Conservation (phyloP, 2,888 invertebrate species). For the Caenorhabditis imperialis region DNA sequence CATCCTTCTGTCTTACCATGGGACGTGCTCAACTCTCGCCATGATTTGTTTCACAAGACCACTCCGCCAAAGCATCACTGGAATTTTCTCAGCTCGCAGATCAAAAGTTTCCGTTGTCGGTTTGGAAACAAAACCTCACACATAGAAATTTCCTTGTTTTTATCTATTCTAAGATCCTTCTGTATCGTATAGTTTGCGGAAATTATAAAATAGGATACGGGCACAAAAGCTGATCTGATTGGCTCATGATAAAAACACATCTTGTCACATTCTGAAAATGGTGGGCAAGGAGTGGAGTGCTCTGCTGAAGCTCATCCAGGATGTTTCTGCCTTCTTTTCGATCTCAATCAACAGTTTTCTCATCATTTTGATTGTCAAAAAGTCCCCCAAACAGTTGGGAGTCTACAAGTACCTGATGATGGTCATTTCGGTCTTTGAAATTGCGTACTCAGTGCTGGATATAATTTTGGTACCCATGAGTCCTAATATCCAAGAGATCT, state of each 20-base stretch:
- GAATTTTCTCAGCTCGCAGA: no score
- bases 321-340: conserved; percentile 12
- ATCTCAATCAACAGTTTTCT: conserved; percentile 16
- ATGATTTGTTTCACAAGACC: conserved; percentile 33
- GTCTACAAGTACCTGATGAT: conserved; percentile 38
- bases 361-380: conserved; percentile 16
- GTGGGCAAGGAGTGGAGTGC: conserved; percentile 10
- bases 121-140: no score
- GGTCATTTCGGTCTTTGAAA: conserved; percentile 19
- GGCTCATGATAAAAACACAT: no score
- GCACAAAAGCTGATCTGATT: no score
- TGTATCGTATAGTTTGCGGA: no score
- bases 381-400: no score
- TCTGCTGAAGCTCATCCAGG: conserved; percentile 16
- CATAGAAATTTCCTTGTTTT: no score
- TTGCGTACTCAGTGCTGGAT: conserved; percentile 24
- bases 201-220: no score
- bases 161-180: no score
- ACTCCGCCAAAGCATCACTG: conserved; percentile 3
- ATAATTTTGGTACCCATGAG: conserved; percentile 13
- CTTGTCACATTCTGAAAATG: no score
- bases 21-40: conserved; percentile 15
- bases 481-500: neutral
- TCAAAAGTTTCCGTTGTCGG: no score
- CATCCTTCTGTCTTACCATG: conserved; percentile 27